Evolutionary conservation across 2,888 invertebrate species (phyloP), one percentile per base, ranked within the genome.

Genomic region (Agrotis segetum): DNA sequence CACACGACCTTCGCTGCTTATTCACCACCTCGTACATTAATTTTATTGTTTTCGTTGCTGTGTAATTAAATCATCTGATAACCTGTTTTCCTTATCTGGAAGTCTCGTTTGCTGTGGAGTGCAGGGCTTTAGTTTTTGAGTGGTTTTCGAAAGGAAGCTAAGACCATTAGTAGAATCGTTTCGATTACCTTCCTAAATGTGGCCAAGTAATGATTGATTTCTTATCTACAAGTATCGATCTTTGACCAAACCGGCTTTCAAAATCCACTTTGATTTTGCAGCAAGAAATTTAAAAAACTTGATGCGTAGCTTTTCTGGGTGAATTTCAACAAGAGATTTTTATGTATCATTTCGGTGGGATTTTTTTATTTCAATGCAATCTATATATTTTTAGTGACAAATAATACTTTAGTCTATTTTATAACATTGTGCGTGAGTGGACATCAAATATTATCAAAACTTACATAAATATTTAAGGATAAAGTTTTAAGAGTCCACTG

Each of bases 1-100:
- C 88, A 92, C 92, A 72, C 85, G 52, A 71, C 79, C 85, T 76
- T 74, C 67, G 61, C 61, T 69, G 60, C 58, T 78, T 76, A 77
- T 78, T 71, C 76, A 79, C 74, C 67, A 82, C 49, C 66, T 73
- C 73, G 63, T 72, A 82, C 68, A 75, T 75, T 66, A 72, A 78
- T 71, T 74, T 64, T 74, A 72, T 82, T 77, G 82, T 73, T 79
- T 84, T 71, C 53, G 73, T 82, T 71, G 58, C 69, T 59, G 46
- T 69, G 71, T 74, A 80, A 84, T 83, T 77, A 73, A 76, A 77
- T 80, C 73, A 66, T 63, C 63, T 67, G 61, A 52, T 67, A 82
- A 86, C 82, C 60, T 49, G 79, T 84, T 81, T 74, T 63, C 50
- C 17, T 62, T 64, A 61, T 50, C 50, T 62, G 68, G 55, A 52